phyloP scores from a whole-genome alignment of 2,113 vertebrate species.

The Himantopus leucocephalus region DNA sequence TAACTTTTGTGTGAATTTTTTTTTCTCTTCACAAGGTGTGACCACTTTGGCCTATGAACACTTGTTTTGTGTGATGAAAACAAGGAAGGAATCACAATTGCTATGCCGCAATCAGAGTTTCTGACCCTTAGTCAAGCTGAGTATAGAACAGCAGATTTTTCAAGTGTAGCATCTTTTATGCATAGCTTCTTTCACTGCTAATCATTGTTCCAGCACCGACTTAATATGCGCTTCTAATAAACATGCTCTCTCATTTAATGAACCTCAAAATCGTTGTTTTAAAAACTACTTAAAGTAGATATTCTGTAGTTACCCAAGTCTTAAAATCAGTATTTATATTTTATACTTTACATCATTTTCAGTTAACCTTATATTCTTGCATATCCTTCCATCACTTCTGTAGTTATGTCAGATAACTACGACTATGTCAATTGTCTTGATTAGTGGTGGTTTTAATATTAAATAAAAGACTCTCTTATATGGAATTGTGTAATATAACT shows the following conservation, averaged over 20 bases:
- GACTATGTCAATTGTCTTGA: background rate
- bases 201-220: constrained; percentile 16
- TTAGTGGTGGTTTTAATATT: background rate
- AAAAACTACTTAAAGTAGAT: constrained; percentile 39
- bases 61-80: constrained; percentile 46
- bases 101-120: constrained; percentile 40
- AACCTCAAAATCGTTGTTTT: constrained; percentile 10
- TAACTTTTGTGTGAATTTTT: constrained; percentile 37
- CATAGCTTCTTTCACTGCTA: constrained; percentile 43
- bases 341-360: constrained; percentile 21
- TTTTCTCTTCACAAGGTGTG: constrained; percentile 47
- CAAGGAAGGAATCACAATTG: constrained; percentile 53
- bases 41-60: constrained; percentile 35
- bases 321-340: constrained; percentile 35
- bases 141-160: constrained; percentile 52
- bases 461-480: background rate
- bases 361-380: constrained; percentile 42
- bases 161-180: background rate
- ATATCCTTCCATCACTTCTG: constrained; percentile 6
- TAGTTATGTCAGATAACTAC: constrained; percentile 20
- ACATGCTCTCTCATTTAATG: constrained; percentile 52
- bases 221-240: constrained; percentile 56
- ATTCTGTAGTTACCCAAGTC: constrained; percentile 3
- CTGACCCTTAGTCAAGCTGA: constrained; percentile 50
- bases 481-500: background rate